Percentiles rank a stretch among this genome's conserved stretches.
Conservation (phyloP, 2,797 vertebrate genomes). For the Micropoecilia bifurca region DNA sequence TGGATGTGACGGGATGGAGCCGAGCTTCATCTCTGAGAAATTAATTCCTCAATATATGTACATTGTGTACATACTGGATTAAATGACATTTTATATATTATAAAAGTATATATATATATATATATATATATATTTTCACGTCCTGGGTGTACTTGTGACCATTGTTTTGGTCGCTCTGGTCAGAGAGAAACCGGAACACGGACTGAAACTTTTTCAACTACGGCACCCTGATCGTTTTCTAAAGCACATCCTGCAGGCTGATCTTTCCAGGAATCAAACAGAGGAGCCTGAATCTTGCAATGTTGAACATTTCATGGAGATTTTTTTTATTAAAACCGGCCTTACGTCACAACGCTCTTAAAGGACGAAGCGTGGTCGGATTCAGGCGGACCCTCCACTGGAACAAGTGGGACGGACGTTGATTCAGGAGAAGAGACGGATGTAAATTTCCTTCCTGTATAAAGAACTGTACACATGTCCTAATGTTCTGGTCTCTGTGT, state of each 20-base stretch:
- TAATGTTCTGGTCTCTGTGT: slow-evolving; percentile 77
- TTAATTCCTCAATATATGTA: slow-evolving; percentile 84
- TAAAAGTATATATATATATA: slow-evolving; percentile 80
- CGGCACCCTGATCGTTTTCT: slow-evolving; percentile 64
- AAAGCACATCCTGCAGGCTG: slow-evolving; percentile 70
- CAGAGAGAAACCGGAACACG: slow-evolving; percentile 69
- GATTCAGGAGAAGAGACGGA: slow-evolving; percentile 64
- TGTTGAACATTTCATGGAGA: slow-evolving; percentile 41
- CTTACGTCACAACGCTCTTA: slow-evolving; percentile 69
- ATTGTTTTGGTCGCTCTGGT: slow-evolving; percentile 78
- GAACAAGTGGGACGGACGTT: slow-evolving; percentile 48
- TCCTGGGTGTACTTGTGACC: slow-evolving; percentile 86
- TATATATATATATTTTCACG: slow-evolving; percentile 78
- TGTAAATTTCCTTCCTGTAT: slow-evolving; percentile 78
- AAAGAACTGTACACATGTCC: slow-evolving; percentile 20
- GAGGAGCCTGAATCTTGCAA: slow-evolving; percentile 41
- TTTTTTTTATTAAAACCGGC: slow-evolving; percentile 40
- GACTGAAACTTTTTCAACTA: slow-evolving; percentile 63
- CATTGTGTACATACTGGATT: slow-evolving; percentile 95
- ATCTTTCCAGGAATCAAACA: slow-evolving; percentile 57
- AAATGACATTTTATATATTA: slow-evolving; percentile 87
- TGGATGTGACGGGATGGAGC: slow-evolving; percentile 74
- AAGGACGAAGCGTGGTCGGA: slow-evolving; percentile 32
- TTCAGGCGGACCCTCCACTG: slow-evolving; percentile 34
- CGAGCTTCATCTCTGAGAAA: slow-evolving; percentile 77